Evolutionary conservation across 2,113 vertebrate genomes (phyloP), one percentile per base, ranked within the genome.

Genomic region (Calonectris borealis): DNA sequence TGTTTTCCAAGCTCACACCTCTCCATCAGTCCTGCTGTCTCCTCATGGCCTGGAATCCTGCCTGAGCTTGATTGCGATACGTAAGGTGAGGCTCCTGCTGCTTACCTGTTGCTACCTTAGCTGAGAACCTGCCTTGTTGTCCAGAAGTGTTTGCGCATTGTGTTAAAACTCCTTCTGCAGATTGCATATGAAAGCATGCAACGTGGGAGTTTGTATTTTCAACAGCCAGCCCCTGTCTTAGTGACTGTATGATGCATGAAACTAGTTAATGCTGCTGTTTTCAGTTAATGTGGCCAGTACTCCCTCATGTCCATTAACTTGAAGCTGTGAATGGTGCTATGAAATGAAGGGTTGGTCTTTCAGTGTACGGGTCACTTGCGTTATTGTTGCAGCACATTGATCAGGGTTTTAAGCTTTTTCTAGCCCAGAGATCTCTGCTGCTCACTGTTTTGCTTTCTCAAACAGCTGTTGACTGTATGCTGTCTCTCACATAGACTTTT

Each of bases 1-100:
- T 64, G 11, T 94, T 83, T 86, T 92, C 90, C 36, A 58, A 94
- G 55, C 40, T 69, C 27, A 31, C 44, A 36, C 40, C 27, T 91
- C n/a, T 87, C 82, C 44, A 7, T 82, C n/a, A 46, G 77, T 78
- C 31, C 42, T 87, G 36, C 73, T 66, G n/a, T 52, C 10, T 22
- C 14, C 15, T n/a, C 13, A 2, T 57, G 58, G 75, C 34, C 44
- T 95, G 70, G 34, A 85, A 83, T 86, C 34, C 42, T 66, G n/a
- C 58, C 62, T 0, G 1, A 83, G 10, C 54, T 86, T 76, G 75
- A 42, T 9, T 83, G n/a, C 2, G 6, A 19, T 54, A 7, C 3
- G 1, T 31, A 49, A 55, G 9, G 54, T 42, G 49, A 83, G 34
- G 26, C 27, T 90, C 11, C 31, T 54, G 57, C 34, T 75, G 31